A percentile compares a stretch with the other conserved stretches of the same genome.
Evolutionary conservation across 1,140 invertebrate species (phyloP).

Genomic region (Magallana ariakensis): DNA sequence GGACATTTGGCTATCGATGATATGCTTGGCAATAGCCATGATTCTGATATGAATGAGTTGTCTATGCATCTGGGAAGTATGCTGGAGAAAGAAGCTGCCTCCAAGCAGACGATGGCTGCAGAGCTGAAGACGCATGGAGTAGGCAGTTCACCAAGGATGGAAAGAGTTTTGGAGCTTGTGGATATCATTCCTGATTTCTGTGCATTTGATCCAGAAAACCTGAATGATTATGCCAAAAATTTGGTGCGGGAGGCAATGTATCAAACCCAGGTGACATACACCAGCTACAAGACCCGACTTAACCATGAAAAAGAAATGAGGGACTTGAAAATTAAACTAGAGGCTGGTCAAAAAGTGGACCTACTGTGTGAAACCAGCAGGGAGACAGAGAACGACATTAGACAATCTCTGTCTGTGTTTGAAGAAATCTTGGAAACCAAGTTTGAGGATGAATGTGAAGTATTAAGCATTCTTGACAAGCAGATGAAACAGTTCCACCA

Average conservation of each 20-base stretch:
- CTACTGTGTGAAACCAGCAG: constrained; percentile 62
- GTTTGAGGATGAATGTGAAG: constrained; percentile 74
- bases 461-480: constrained; percentile 68
- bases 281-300: constrained; percentile 72
- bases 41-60: constrained; percentile 50
- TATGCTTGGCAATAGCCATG: constrained; percentile 47
- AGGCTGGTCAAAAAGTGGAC: constrained; percentile 60
- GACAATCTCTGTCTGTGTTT: constrained; percentile 67
- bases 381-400: constrained; percentile 69
- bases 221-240: constrained; percentile 63
- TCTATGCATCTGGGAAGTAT: constrained; percentile 64
- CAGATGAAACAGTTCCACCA: constrained; percentile 67
- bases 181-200: constrained; percentile 65
- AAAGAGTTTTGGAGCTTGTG: constrained; percentile 40
- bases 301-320: constrained; percentile 69
- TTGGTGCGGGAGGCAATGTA: constrained; percentile 72
- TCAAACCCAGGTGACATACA: constrained; percentile 73
- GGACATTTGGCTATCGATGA: constrained; percentile 58
- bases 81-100: constrained; percentile 67
- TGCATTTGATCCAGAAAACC: constrained; percentile 53
- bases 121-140: constrained; percentile 57
- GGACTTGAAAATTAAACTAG: constrained; percentile 65
- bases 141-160: background rate
- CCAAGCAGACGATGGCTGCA: constrained; percentile 65
- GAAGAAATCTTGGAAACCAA: constrained; percentile 75